phyloP scores from a whole-genome alignment of 2,113 vertebrate genomes.

The Cyprinodon tularosa region DNA sequence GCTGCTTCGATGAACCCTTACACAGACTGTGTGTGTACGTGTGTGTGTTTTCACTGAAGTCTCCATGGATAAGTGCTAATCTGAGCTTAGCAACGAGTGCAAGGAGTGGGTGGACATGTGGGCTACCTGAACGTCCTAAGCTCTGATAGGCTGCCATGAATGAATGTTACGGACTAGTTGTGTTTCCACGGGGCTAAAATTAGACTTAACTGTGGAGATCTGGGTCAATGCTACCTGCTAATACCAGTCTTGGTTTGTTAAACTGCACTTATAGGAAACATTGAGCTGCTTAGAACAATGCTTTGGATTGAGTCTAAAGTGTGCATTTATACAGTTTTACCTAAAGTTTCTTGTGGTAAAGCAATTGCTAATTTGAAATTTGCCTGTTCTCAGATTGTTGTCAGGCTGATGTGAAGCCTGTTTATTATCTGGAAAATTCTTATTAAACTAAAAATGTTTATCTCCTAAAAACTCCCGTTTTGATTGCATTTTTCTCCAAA shows the following conservation, averaged over 20 bases:
- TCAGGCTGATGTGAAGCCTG: too few species aligned
- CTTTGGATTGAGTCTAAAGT: background rate
- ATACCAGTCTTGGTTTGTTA: background rate
- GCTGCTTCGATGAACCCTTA: background rate
- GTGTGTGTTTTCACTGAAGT: conserved; percentile 1
- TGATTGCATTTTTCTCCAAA: too few species aligned
- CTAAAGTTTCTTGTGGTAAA: too few species aligned
- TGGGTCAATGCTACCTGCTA: conserved; percentile 15
- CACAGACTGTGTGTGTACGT: background rate
- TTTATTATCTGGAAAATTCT: background rate
- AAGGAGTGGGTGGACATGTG: conserved; percentile 36
- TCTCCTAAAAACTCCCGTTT: too few species aligned
- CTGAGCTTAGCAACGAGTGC: conserved; percentile 39
- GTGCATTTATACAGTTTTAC: background rate
- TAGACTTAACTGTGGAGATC: background rate
- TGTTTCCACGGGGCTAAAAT: conserved; percentile 38
- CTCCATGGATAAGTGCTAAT: conserved; percentile 28
- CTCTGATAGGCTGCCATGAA: conserved; percentile 23
- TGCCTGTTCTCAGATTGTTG: background rate
- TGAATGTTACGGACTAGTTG: conserved; percentile 15
- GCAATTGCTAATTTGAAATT: too few species aligned
- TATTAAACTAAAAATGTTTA: background rate
- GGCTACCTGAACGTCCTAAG: conserved; percentile 38
- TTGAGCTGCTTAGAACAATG: background rate
- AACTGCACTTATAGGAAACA: background rate